Percentiles rank a stretch among this genome's conserved stretches.
These are phyloP conservation scores for Drosophila equinoxialis DNA, from an alignment of 1,140 invertebrate species.

Conservation along the genomic window DNA sequence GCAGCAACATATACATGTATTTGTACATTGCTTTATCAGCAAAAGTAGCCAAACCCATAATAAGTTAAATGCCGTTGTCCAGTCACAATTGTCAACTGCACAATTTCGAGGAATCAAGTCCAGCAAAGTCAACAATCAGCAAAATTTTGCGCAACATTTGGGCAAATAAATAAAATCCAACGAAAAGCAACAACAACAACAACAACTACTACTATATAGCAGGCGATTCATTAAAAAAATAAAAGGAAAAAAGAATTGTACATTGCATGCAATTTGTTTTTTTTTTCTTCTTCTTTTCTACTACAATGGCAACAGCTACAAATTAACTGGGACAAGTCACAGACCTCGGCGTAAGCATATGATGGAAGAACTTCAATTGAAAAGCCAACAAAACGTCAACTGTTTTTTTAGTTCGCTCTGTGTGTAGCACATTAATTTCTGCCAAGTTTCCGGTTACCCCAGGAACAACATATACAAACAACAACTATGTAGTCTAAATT, in stretches of 20 bases:
- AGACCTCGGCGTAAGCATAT: conserved; percentile 51
- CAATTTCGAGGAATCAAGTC: conserved; percentile 50
- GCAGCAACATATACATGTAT: not conserved
- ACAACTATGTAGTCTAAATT: conserved; percentile 60
- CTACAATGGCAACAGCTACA: conserved; percentile 46
- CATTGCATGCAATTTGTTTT: conserved; percentile 65
- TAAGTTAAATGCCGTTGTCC: conserved; percentile 39
- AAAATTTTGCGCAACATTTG: conserved; percentile 69
- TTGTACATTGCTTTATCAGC: conserved; percentile 46
- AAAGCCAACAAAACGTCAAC: conserved; percentile 37
- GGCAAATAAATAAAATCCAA: conserved; percentile 35
- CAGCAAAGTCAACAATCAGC: conserved; percentile 55
- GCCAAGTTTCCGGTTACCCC: conserved; percentile 66
- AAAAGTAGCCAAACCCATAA: conserved; percentile 38
- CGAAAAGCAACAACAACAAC: conserved; percentile 22
- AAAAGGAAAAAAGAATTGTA: conserved; percentile 48
- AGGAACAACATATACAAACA: conserved; percentile 32
- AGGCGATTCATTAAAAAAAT: conserved; percentile 26
- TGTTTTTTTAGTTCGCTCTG: conserved; percentile 51
- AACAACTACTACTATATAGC: conserved; percentile 16
- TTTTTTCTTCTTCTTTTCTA: not conserved
- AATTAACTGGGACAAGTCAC: conserved; percentile 73
- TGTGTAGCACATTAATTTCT: conserved; percentile 63
- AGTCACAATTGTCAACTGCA: conserved; percentile 36
- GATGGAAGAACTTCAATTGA: conserved; percentile 66